A percentile compares a stretch with the other conserved stretches of the same genome.
These are phyloP conservation scores for Pyrrhopygopsis socrates DNA, from an alignment of 2,888 invertebrate species.

Conservation along the genomic window DNA sequence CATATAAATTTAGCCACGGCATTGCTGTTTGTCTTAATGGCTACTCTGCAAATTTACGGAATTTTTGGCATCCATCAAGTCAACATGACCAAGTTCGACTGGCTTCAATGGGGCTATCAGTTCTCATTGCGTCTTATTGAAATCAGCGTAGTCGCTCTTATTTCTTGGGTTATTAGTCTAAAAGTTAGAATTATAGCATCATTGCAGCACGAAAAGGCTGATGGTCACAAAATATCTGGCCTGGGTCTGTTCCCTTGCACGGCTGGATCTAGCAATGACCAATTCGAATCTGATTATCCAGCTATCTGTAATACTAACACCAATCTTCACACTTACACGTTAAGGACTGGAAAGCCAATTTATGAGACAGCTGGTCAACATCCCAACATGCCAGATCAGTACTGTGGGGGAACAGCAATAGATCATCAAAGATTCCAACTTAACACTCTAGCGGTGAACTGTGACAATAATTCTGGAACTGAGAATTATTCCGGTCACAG, in stretches of 20 bases:
- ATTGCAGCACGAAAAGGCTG: slow-evolving; percentile 97
- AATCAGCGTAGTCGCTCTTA: slow-evolving; percentile 98
- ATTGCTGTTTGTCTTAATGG: slow-evolving; percentile 98
- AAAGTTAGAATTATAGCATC: slow-evolving; percentile 94
- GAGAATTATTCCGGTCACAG: slow-evolving; percentile 96
- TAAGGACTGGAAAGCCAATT: slow-evolving; percentile 97
- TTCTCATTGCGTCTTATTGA: slow-evolving; percentile 98
- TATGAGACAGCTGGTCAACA: slow-evolving; percentile 96
- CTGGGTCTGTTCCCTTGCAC: slow-evolving; percentile 98
- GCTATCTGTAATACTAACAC: slow-evolving; percentile 98
- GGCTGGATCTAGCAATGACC: slow-evolving; percentile 98
- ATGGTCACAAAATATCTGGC: slow-evolving; percentile 96
- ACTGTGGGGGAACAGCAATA: slow-evolving; percentile 92
- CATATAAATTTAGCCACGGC: slow-evolving; percentile 99
- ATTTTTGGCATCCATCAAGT: slow-evolving; percentile 94
- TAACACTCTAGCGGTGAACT: slow-evolving; percentile 94
- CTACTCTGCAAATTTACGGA: slow-evolving; percentile 98
- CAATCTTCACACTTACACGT: slow-evolving; percentile 98
- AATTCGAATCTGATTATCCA: slow-evolving; percentile 98
- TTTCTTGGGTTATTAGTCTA: slow-evolving; percentile 98
- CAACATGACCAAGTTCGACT: slow-evolving; percentile 97
- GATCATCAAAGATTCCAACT: slow-evolving; percentile 94
- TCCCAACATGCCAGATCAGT: slow-evolving; percentile 92
- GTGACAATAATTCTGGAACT: slow-evolving; percentile 96
- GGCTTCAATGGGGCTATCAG: slow-evolving; percentile 99